phyloP scores from a whole-genome alignment of 92 coral and sea anemone species.

The Epizoanthus illoricatus region DNA sequence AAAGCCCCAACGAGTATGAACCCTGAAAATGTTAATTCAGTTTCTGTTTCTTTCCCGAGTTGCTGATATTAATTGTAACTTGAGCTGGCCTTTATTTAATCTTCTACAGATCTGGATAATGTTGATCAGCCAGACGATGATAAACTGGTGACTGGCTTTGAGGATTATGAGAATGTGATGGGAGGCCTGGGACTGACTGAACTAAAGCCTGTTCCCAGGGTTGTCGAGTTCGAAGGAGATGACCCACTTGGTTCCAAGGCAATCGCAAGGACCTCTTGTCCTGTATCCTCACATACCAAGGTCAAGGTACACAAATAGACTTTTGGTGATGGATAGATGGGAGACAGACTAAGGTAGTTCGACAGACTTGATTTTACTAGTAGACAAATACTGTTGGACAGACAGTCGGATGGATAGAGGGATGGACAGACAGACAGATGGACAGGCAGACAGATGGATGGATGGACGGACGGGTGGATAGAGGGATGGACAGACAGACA shows the following conservation, averaged over 20 bases:
- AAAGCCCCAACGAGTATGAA: too few relatives aligned
- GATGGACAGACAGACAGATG: too few relatives aligned
- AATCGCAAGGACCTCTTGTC: constrained; percentile 28
- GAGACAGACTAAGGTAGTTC: too few relatives aligned
- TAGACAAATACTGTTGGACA: background rate
- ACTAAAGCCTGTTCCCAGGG: constrained; percentile 62
- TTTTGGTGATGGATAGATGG: background rate
- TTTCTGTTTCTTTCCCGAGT: too few relatives aligned
- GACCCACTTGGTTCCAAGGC: constrained; percentile 67
- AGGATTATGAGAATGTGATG: constrained; percentile 54
- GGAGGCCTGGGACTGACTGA: constrained; percentile 75
- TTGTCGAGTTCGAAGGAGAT: constrained; percentile 54
- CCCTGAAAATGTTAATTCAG: too few relatives aligned
- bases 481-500: too few relatives aligned
- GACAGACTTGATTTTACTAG: background rate
- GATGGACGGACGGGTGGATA: too few relatives aligned
- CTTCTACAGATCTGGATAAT: constrained; percentile 29
- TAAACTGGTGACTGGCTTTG: constrained; percentile 33
- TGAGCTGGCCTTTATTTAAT: too few relatives aligned
- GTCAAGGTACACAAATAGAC: constrained; percentile 3
- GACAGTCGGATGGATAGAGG: too few relatives aligned
- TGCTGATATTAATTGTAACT: too few relatives aligned
- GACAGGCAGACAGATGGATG: too few relatives aligned
- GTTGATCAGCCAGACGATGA: constrained; percentile 24
- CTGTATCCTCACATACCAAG: constrained; percentile 1